phyloP scores from a whole-genome alignment of 2,888 invertebrate genomes.

The Cenopis cana region DNA sequence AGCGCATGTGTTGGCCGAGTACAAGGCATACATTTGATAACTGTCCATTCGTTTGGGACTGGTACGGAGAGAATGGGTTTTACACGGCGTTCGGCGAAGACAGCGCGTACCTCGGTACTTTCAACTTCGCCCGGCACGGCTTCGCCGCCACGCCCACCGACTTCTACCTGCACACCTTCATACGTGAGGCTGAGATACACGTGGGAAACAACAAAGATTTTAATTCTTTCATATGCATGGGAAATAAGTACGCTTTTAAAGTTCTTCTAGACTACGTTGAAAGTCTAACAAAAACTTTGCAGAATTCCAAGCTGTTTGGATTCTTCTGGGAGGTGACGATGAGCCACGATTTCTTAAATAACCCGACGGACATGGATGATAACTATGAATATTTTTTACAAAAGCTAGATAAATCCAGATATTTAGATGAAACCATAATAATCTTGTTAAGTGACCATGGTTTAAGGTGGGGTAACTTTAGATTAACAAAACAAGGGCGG shows the following conservation, averaged over 20 bases:
- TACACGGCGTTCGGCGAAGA: conserved; percentile 94
- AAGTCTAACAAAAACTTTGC: conserved; percentile 86
- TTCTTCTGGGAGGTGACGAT: conserved; percentile 94
- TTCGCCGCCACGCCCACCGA: conserved; percentile 93
- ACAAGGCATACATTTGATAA: conserved; percentile 87
- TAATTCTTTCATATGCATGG: conserved; percentile 89
- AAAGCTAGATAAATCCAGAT: conserved; percentile 76
- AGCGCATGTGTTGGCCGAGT: conserved; percentile 86
- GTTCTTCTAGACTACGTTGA: conserved; percentile 89
- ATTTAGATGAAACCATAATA: conserved; percentile 88
- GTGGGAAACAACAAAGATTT: conserved; percentile 87
- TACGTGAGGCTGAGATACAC: conserved; percentile 88
- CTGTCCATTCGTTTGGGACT: conserved; percentile 94
- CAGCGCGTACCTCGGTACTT: conserved; percentile 90
- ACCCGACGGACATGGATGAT: conserved; percentile 90
- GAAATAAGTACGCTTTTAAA: conserved; percentile 88
- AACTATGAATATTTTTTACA: conserved; percentile 86
- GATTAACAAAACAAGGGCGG: conserved; percentile 93
- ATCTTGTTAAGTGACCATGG: conserved; percentile 96
- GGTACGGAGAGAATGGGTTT: conserved; percentile 89
- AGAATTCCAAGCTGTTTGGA: conserved; percentile 88
- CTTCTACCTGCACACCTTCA: conserved; percentile 92
- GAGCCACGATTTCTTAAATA: conserved; percentile 94
- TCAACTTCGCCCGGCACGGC: conserved; percentile 91
- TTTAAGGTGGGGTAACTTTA: conserved; percentile 93